Percentiles rank a stretch among this genome's conserved stretches.
Evolutionary conservation across 2,113 vertebrate genomes (phyloP).

Genomic region (Chloropsis hardwickii): DNA sequence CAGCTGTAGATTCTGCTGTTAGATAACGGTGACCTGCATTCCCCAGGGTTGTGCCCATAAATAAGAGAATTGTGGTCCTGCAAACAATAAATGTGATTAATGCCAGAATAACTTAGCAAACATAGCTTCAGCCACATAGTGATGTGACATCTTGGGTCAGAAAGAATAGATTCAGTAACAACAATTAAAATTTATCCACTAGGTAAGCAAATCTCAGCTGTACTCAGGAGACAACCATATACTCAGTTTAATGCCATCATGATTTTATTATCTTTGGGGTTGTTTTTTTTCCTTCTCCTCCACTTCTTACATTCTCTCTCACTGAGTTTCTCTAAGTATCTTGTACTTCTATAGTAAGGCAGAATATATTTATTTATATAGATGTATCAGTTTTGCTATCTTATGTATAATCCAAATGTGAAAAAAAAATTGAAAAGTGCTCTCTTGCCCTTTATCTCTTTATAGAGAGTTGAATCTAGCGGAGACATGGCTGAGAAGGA

Average conservation of each 20-base stretch:
- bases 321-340: background rate
- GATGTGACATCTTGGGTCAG: conserved; percentile 65
- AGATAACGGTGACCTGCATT: conserved; percentile 68
- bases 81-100: conserved; percentile 75
- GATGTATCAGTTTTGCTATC: background rate
- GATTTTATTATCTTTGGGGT: background rate
- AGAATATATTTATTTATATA: background rate
- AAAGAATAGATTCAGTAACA: conserved; percentile 48
- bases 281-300: background rate
- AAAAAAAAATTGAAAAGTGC: background rate
- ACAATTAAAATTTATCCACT: conserved; percentile 57
- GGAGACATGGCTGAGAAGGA: background rate
- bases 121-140: conserved; percentile 49
- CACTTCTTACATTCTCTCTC: background rate
- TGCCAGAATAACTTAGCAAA: conserved; percentile 71
- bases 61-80: conserved; percentile 58
- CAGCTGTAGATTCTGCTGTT: conserved; percentile 67
- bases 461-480: background rate
- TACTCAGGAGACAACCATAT: background rate
- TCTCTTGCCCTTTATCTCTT: background rate
- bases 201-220: conserved; percentile 32
- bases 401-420: background rate
- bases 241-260: background rate
- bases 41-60: conserved; percentile 66
- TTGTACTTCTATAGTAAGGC: background rate